These are phyloP conservation scores for Ctena decussata DNA, from an alignment of 2,888 invertebrate species.

Conservation along the genomic window DNA sequence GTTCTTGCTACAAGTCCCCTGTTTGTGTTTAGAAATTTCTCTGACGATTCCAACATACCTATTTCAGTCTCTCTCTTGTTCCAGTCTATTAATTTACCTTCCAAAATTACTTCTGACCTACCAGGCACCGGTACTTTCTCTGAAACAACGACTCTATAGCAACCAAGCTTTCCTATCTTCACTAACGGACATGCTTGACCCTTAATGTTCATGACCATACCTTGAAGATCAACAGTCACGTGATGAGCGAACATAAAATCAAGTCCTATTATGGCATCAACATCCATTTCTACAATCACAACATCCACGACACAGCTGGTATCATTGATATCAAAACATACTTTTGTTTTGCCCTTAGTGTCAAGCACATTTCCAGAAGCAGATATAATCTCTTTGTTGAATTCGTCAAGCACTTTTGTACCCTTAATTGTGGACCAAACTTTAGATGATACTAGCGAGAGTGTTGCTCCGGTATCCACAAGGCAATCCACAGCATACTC, in stretches of 20 bases:
- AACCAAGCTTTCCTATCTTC: slow-evolving; percentile 15
- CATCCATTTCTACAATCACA: slow-evolving; percentile 12
- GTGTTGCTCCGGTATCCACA: background rate
- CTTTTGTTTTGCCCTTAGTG: background rate
- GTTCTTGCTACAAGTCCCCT: slow-evolving; percentile 25
- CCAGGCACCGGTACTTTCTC: slow-evolving; percentile 26
- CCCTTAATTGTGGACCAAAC: background rate
- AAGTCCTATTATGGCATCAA: slow-evolving; percentile 30
- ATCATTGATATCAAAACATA: background rate
- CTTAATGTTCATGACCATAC: background rate
- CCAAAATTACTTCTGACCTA: slow-evolving; percentile 24
- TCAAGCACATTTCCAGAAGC: background rate
- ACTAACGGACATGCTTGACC: no score
- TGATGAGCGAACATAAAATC: slow-evolving; percentile 19
- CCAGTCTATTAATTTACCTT: background rate
- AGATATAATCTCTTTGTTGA: background rate
- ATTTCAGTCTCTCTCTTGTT: background rate
- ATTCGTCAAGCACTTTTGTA: background rate
- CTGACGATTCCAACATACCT: slow-evolving; percentile 31
- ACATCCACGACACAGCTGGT: background rate
- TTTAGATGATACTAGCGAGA: background rate
- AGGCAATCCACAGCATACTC: background rate
- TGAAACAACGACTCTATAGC: slow-evolving; percentile 11
- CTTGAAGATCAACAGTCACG: background rate
- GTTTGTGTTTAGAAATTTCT: background rate